Evolutionary conservation across 37 sponge, comb jelly and placozoan genomes (phyloP), one percentile per base, ranked within the genome.

Genomic region (Crambe crambe): DNA sequence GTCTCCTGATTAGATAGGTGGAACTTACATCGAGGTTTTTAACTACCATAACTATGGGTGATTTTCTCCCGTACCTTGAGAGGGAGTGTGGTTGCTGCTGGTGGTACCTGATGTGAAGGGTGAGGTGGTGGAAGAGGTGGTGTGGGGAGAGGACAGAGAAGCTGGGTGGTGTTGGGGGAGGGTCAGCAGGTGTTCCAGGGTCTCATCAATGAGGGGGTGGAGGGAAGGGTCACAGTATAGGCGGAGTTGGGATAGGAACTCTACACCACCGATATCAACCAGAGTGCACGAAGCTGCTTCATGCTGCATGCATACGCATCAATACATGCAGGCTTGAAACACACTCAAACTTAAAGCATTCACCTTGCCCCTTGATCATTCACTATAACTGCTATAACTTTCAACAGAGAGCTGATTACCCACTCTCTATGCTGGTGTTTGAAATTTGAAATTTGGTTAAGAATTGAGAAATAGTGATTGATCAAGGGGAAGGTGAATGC

Each of bases 221-320:
- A 88, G 83, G 25, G 86, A 64, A 3, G 74, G 41, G 65, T 83
- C 84, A 34, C 81, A 85, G 60, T 92, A 82, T 2, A 63, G 78
- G 22, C 86, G 40, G 38, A 88, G 44, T 78, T 92, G 93, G 30
- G 86, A 85, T 51, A 92, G 82, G 47, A 92, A 92, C 43, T 92
- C 90, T 2, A 89, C 91, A 56, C 79, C 93, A 35, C 93, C 93
- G 22, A 92, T 37, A 17, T 66, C 61, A 18, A 85, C 79, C 47
- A 92, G 54, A 0, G 69, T 81, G 18, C 32, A 34, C 26, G 75
- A 86, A 12, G 83, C 93, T 21, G 43, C 54, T 20, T 80, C 93
- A 80, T 89, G 68, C 93, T 92, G 73, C 25, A 51, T 0, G 21
- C 21, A 20, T 26, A 62, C 25, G 6, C 25, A 27, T 62, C 10